Evolutionary conservation across 2,797 vertebrate genomes (phyloP).

Genomic region (Hipposideros larvatus): DNA sequence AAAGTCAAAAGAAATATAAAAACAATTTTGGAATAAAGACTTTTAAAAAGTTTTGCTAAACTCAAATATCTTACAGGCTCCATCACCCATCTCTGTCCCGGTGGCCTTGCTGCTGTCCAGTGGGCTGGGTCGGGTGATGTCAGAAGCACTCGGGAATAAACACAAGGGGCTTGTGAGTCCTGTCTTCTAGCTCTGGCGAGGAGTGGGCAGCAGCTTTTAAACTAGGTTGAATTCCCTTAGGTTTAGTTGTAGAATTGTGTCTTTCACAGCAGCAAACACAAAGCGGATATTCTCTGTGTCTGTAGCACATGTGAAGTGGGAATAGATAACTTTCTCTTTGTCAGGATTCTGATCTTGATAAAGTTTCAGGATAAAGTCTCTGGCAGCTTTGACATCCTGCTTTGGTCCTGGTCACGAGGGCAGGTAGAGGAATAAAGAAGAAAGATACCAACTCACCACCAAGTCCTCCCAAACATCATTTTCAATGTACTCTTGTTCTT

Average conservation of each 20-base stretch:
- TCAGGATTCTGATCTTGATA: constrained; percentile 95
- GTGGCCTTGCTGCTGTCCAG: neutral
- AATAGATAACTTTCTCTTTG: constrained; percentile 93
- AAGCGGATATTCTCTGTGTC: constrained; percentile 96
- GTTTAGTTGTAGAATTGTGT: constrained; percentile 95
- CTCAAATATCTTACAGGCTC: neutral
- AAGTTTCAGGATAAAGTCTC: constrained; percentile 94
- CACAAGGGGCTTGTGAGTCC: neutral
- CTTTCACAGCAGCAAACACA: constrained; percentile 94
- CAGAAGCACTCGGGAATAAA: neutral
- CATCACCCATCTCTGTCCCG: neutral
- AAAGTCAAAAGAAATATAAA: constrained; percentile 61
- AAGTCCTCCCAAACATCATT: neutral
- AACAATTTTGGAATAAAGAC: constrained; percentile 22
- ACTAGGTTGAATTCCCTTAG: constrained; percentile 93
- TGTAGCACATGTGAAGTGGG: constrained; percentile 94
- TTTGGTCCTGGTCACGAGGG: constrained; percentile 89
- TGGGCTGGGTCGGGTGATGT: neutral
- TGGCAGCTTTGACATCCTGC: constrained; percentile 90
- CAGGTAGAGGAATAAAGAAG: constrained; percentile 10
- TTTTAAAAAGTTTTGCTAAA: constrained; percentile 68
- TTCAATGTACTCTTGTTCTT: neutral
- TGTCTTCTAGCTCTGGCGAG: neutral
- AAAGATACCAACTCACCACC: neutral
- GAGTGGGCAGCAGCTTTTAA: constrained; percentile 70